phyloP scores from a whole-genome alignment of 2,888 invertebrate genomes.

The Athrips mouffetella region DNA sequence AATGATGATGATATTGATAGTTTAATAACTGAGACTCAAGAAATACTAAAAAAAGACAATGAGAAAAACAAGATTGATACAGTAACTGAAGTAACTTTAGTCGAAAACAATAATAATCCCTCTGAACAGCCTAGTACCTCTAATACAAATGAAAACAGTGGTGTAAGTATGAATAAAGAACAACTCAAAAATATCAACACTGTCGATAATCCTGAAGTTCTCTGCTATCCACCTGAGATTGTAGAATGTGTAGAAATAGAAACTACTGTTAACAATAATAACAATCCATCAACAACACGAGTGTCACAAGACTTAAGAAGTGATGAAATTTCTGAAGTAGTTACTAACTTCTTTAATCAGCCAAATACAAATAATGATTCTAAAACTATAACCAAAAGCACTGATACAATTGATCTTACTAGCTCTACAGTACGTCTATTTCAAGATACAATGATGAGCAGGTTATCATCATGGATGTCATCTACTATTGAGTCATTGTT shows the following conservation, averaged over 20 bases:
- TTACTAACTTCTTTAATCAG: conserved; percentile 11
- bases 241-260: background rate
- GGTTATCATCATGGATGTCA: background rate
- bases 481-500: background rate
- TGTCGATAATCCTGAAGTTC: background rate
- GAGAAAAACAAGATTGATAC: conserved; percentile 18
- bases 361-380: background rate
- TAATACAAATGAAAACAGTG: too few relatives aligned
- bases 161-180: background rate
- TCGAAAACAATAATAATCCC: too few relatives aligned
- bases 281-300: background rate
- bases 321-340: conserved; percentile 10
- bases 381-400: background rate
- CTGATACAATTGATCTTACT: background rate
- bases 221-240: background rate
- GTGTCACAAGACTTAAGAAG: background rate
- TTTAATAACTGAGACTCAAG: conserved; percentile 38
- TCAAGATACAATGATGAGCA: background rate
- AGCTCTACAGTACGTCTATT: too few relatives aligned
- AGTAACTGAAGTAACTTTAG: conserved; percentile 27
- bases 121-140: too few relatives aligned
- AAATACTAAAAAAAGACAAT: conserved; percentile 30
- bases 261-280: background rate
- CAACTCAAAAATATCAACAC: background rate
- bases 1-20: conserved; percentile 39